Base-by-base conservation (phyloP, 2,888 invertebrate species). In the Drosophila anomalata region DNA sequence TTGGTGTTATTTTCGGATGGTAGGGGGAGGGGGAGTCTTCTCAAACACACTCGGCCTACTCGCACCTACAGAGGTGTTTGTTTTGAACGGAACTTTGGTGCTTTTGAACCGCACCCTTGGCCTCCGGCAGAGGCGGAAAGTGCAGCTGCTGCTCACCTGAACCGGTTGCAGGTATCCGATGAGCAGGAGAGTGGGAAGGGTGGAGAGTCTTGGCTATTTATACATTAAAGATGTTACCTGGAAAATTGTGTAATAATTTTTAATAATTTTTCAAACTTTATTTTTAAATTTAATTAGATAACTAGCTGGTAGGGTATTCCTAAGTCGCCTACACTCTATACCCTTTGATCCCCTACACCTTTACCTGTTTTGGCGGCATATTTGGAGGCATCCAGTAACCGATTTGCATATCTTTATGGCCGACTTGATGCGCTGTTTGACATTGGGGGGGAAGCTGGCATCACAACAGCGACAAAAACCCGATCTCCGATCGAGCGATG, bases 381-480 rank as follows among this genome's bases (percentile, higher is more conserved):
- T 57, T 48, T 76, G 22, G 52, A 48, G 50, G 41, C 47, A 52
- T 61, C 52, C 51, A 53, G 22, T 24, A 33, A 58, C n/a, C 39
- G 67, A 73, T 79, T 79, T 74, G 57, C 83, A 82, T 74, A 79
- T 74, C 60, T 76, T 63, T 65, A 62, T 76, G 69, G 66, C 46
- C 6, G 12, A 54, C 59, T n/a, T 50, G 39, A 52, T 65, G 60
- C 33, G 70, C 36, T 58, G 26, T 50, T 69, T 85, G 79, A 77
- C 86, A 79, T 85, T 79, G 86, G 24, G 44, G 44, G 44, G 52
- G 63, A 46, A 53, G 47, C 48, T 57, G 69, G 46, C 51, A 24
- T 67, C 68, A 54, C 42, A 54, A 63, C 48, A 61, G 6, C n/a
- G 6, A 14, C 5, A 36, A 36, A 36, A 69, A 46, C 17, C 42